These are phyloP conservation scores for Anthoscopus minutus DNA, from an alignment of 2,113 vertebrate genomes.

Conservation along the genomic window DNA sequence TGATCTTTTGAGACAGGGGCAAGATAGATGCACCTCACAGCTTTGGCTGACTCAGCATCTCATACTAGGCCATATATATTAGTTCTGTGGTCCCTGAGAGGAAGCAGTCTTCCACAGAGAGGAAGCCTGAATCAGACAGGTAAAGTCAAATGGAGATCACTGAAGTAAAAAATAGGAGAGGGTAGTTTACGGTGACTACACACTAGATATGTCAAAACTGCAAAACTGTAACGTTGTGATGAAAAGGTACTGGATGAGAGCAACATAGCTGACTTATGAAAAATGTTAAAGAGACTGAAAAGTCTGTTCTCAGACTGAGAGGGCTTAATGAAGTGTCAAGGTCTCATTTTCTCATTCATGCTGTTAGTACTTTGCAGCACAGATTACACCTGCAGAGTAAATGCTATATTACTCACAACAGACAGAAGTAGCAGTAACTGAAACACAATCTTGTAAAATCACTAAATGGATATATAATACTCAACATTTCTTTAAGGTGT, in stretches of 20 bases:
- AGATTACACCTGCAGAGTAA: background rate
- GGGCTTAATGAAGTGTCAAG: background rate
- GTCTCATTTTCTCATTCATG: background rate
- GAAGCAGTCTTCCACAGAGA: background rate
- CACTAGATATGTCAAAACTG: background rate
- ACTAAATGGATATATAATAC: background rate
- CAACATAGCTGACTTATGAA: background rate
- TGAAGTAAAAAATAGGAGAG: background rate
- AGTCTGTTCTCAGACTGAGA: background rate
- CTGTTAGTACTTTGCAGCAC: background rate
- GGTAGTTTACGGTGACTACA: fast-evolving
- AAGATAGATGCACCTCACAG: background rate
- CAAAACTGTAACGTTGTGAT: background rate
- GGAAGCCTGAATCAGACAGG: background rate
- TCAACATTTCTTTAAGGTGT: background rate
- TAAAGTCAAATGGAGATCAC: background rate
- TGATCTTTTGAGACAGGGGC: background rate
- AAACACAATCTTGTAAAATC: background rate
- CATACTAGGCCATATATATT: background rate
- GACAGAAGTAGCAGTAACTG: background rate
- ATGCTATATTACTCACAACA: background rate
- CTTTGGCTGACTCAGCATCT: background rate
- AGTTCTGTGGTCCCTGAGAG: background rate
- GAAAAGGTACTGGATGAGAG: background rate
- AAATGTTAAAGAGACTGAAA: background rate